phyloP scores from a whole-genome alignment of 2,113 vertebrate species.

The Callithrix jacchus region DNA sequence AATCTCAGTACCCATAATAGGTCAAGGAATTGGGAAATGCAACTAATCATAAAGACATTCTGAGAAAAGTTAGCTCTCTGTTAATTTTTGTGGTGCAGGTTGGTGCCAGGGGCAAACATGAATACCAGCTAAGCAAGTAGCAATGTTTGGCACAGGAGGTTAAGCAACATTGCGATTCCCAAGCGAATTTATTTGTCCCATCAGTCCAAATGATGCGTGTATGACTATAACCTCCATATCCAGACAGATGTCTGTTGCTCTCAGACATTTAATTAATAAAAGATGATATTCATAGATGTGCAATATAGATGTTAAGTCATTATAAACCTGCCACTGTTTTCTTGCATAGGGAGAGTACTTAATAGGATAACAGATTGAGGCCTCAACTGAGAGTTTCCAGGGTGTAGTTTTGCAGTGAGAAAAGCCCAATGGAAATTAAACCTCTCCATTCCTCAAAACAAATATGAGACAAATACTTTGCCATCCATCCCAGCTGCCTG shows the following conservation, averaged over 20 bases:
- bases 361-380: not conserved
- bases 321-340: not conserved
- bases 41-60: not conserved
- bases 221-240: not conserved
- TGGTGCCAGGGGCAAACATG: too few relatives aligned
- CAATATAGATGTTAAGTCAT: not conserved
- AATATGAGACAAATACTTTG: not conserved
- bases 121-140: not conserved
- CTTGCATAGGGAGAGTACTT: not conserved
- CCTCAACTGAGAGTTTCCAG: not conserved
- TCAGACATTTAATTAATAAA: slow-evolving; percentile 11
- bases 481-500: not conserved
- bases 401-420: not conserved
- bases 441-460: not conserved
- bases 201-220: not conserved
- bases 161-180: not conserved
- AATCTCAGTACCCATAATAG: not conserved
- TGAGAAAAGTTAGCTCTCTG: not conserved
- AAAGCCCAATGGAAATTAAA: not conserved
- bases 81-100: not conserved
- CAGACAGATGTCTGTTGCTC: not conserved
- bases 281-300: not conserved
- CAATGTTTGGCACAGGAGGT: not conserved
- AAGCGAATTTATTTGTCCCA: not conserved
- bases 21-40: not conserved